These are phyloP conservation scores for Pycnonotus jocosus DNA, from an alignment of 2,113 vertebrate species.

Conservation along the genomic window DNA sequence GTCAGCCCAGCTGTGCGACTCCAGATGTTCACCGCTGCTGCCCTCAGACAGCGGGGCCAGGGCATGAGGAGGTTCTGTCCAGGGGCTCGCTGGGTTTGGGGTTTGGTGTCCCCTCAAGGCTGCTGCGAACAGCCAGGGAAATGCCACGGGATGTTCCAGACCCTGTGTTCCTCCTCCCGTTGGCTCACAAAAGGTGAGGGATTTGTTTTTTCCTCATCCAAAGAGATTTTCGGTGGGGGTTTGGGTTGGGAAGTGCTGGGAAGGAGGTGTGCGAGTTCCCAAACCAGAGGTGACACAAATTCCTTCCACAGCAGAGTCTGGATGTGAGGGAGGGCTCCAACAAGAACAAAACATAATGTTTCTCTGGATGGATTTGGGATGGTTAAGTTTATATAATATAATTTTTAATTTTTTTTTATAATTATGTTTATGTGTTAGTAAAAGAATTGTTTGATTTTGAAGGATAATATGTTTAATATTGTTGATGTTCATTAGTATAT, in stretches of 20 bases:
- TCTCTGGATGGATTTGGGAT: no score
- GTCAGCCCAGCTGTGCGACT: not conserved
- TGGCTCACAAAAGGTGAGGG: not conserved
- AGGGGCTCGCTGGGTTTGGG: not conserved
- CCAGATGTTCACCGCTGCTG: not conserved
- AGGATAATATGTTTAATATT: no score
- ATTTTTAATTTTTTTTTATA: no score
- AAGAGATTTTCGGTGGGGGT: not conserved
- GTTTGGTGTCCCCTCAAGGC: not conserved
- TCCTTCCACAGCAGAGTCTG: not conserved
- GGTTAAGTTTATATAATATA: no score
- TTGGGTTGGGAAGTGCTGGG: not conserved
- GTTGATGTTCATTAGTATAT: no score
- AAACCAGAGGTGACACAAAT: not conserved
- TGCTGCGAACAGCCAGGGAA: not conserved
- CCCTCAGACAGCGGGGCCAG: not conserved
- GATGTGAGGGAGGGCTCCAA: not conserved
- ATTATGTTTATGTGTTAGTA: no score
- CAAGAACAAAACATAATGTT: not conserved
- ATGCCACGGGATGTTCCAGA: not conserved
- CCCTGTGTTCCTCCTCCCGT: rapidly evolving
- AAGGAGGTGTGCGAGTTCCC: not conserved
- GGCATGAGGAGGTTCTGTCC: not conserved
- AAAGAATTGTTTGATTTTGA: no score
- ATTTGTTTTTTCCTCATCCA: not conserved